A percentile compares a stretch with the other conserved stretches of the same genome.
Evolutionary conservation across 2,888 invertebrate species (phyloP).

Genomic region (Biston betularia): DNA sequence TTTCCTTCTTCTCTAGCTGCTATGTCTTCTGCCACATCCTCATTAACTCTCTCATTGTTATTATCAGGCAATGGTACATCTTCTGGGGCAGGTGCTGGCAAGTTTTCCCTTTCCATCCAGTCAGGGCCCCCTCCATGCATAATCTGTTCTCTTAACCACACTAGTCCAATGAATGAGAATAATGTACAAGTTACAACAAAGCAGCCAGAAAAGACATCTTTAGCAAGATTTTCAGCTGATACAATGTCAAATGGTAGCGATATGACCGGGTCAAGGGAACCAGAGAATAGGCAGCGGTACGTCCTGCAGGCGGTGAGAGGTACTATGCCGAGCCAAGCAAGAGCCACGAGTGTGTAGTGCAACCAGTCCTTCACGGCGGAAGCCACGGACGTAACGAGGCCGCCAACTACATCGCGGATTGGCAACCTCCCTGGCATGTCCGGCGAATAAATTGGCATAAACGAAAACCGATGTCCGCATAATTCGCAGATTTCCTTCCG

Average conservation of each 20-base stretch:
- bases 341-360: slow-evolving; percentile 98
- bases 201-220: slow-evolving; percentile 98
- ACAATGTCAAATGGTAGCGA: slow-evolving; percentile 96
- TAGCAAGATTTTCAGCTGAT: slow-evolving; percentile 96
- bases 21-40: slow-evolving; percentile 68
- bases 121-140: slow-evolving; percentile 98
- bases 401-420: slow-evolving; percentile 95
- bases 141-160: slow-evolving; percentile 99
- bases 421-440: slow-evolving; percentile 99
- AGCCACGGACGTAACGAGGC: slow-evolving; percentile 94
- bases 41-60: slow-evolving; percentile 80
- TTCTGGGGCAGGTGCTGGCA: slow-evolving; percentile 80
- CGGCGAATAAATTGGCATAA: slow-evolving; percentile 99
- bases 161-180: slow-evolving; percentile 97
- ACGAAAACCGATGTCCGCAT: slow-evolving; percentile 98
- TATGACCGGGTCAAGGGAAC: slow-evolving; percentile 94
- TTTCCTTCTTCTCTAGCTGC: slow-evolving; percentile 70
- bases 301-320: slow-evolving; percentile 98
- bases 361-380: slow-evolving; percentile 98
- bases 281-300: slow-evolving; percentile 96
- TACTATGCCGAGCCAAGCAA: slow-evolving; percentile 99
- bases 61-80: slow-evolving; percentile 78
- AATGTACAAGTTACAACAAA: slow-evolving; percentile 98
- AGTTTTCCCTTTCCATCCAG: slow-evolving; percentile 94
- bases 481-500: slow-evolving; percentile 99